These are phyloP conservation scores for Myiothlypis coronata DNA, from an alignment of 2,797 vertebrate genomes.

Conservation along the genomic window DNA sequence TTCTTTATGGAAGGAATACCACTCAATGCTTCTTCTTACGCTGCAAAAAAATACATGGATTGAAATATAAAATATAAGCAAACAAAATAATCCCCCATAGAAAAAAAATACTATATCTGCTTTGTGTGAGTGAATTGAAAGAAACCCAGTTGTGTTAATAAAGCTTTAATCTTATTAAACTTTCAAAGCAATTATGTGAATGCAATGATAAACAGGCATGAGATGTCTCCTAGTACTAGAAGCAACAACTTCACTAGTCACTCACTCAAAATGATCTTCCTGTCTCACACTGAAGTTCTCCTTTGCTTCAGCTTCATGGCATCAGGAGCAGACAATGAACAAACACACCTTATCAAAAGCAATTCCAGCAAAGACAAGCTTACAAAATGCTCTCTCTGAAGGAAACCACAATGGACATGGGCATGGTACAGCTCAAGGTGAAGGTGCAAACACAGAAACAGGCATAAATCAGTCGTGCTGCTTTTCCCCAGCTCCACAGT, in stretches of 20 bases:
- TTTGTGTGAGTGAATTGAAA: neutral
- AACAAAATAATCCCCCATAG: neutral
- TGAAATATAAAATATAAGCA: neutral
- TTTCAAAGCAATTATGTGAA: neutral
- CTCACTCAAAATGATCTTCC: constrained; percentile 11
- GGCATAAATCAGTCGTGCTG: neutral
- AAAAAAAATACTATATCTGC: neutral
- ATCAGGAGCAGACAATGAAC: neutral
- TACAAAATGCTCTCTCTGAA: constrained; percentile 31
- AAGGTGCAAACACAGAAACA: constrained; percentile 1
- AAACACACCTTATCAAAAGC: neutral
- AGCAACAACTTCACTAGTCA: neutral
- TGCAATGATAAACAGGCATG: neutral
- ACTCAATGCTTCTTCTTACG: neutral
- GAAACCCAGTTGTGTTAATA: neutral
- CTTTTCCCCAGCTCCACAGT: neutral
- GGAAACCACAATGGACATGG: neutral
- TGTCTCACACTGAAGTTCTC: neutral
- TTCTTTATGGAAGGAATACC: neutral
- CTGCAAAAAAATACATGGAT: neutral
- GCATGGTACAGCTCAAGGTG: neutral
- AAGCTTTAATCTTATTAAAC: neutral
- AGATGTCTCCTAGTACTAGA: neutral
- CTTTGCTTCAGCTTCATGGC: neutral
- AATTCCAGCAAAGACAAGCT: neutral